Base-by-base conservation (phyloP, 2,113 vertebrate species). In the Catharus minimus region DNA sequence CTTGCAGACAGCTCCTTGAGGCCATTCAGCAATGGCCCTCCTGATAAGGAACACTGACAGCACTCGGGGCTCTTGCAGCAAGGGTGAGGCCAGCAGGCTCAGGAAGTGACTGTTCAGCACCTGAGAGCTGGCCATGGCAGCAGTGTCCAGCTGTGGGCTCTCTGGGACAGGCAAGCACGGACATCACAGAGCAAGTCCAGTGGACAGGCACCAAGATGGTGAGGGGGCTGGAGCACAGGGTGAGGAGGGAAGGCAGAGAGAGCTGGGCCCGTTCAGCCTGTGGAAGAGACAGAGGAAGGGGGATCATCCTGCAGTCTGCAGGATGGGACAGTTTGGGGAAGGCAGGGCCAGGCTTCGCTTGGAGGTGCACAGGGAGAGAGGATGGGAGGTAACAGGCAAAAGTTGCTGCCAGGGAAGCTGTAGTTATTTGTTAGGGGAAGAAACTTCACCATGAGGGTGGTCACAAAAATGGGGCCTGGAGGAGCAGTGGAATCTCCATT, bases 251-350 rank as follows among this genome's bases (percentile, higher is more conserved):
- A 64, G 13, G 28, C 33, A 53, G 65, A 23, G 68, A 16, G 13
- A 53, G 43, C 66, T 65, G 56, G 17, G 58, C n/a, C 78, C 4
- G 1, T 43, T 68, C 30, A 47, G 39, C 9, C 55, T 44, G 30
- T 0, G 4, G n/a, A 83, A 58, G 56, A 58, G 58, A 26, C 0
- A 0, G 23, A 6, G 9, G 22, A 75, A 58, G 26, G 30, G 68
- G 16, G 10, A 5, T 50, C 11, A 0, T 9, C 3, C n/a, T 39
- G 76, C 64, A 39, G 50, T 8, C 41, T 56, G 55, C 55, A 67
- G 0, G 3, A 12, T 8, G 55, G 21, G 50, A 73, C 16, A 69
- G 7, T 3, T 20, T 7, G 39, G 10, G 18, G 23, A 82, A 66
- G 18, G 53, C 43, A 74, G 33, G 7, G 24, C 32, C 50, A 65